These are phyloP conservation scores for Saccostrea cuccullata DNA, from an alignment of 1,140 invertebrate species.

Conservation along the genomic window DNA sequence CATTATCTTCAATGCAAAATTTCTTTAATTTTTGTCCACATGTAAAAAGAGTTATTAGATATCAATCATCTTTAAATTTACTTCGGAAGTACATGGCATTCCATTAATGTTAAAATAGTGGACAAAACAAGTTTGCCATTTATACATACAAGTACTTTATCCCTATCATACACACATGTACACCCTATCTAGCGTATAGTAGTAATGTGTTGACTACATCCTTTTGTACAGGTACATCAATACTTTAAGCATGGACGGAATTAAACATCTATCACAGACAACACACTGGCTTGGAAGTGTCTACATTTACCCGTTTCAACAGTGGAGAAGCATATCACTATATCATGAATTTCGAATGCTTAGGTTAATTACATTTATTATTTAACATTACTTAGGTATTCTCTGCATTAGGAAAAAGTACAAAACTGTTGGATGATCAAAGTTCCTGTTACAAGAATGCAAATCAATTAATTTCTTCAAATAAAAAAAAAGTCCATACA, in stretches of 20 bases:
- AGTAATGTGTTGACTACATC: too few species aligned
- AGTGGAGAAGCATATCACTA: neutral
- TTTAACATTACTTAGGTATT: neutral
- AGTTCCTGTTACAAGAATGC: neutral
- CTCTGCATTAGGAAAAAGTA: neutral
- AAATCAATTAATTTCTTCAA: neutral
- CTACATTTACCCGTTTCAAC: neutral
- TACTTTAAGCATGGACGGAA: neutral
- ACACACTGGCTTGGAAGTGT: neutral
- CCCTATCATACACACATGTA: too few species aligned
- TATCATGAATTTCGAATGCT: neutral
- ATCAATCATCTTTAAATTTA: too few species aligned
- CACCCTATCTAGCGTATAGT: too few species aligned
- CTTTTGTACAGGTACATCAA: too few species aligned
- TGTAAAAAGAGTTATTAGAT: too few species aligned
- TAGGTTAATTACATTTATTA: neutral
- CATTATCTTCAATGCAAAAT: too few species aligned
- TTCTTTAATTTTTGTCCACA: too few species aligned
- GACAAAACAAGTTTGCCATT: too few species aligned
- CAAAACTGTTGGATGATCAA: neutral
- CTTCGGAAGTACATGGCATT: too few species aligned
- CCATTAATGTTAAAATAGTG: too few species aligned
- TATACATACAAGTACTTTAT: too few species aligned
- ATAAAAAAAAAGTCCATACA: neutral
- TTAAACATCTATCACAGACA: neutral